Conservation (phyloP, 2,888 invertebrate species). For the Notodonta dromedarius region DNA sequence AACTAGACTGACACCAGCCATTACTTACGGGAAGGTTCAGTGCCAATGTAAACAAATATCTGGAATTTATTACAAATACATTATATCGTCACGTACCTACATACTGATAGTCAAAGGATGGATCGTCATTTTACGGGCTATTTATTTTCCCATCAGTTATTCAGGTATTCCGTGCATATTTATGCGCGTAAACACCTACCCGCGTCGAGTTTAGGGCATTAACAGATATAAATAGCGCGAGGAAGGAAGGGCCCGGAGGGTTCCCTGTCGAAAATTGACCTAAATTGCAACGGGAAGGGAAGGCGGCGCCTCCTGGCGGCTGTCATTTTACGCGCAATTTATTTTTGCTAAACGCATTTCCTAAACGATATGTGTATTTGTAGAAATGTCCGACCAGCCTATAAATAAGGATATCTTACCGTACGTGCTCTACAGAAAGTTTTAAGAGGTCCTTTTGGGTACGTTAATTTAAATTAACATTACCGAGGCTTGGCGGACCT, state of each 20-base stretch:
- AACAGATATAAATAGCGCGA: conserved; percentile 49
- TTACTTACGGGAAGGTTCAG: no score
- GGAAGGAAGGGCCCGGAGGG: conserved; percentile 46
- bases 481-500: no score
- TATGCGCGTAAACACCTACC: conserved; percentile 41
- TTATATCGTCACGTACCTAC: background rate
- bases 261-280: conserved; percentile 63
- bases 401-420: no score
- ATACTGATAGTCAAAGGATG: background rate
- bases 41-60: no score
- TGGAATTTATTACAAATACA: no score
- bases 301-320: conserved; percentile 49
- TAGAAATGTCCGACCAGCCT: no score
- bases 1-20: no score
- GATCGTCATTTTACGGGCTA: conserved; percentile 1
- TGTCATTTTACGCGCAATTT: conserved; percentile 73
- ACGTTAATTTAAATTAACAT: no score
- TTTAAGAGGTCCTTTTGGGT: no score
- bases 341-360: conserved; percentile 55
- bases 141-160: background rate
- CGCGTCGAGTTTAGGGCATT: conserved; percentile 39
- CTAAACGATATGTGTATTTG: background rate
- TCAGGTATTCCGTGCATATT: conserved; percentile 5
- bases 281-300: conserved; percentile 54
- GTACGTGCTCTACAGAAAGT: no score